Percentiles rank a stretch among this genome's conserved stretches.
Conservation (phyloP, 2,113 vertebrate species). For the Neogobius melanostomus region DNA sequence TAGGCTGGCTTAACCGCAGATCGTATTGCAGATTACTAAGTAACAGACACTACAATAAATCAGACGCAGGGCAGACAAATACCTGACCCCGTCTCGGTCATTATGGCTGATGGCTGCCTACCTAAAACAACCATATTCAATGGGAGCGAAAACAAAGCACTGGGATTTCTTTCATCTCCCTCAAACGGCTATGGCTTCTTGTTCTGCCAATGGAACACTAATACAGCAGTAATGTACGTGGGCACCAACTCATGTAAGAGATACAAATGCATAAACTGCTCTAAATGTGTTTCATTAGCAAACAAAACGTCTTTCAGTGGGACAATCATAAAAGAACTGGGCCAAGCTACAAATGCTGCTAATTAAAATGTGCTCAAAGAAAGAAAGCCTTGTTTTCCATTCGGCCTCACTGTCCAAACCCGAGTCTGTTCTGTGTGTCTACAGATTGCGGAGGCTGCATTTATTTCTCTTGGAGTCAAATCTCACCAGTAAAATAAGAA, state of each 20-base stretch:
- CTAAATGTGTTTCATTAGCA: constrained; percentile 71
- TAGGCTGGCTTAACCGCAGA: constrained; percentile 51
- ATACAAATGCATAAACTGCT: constrained; percentile 47
- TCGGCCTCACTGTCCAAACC: constrained; percentile 66
- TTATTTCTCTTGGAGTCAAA: constrained; percentile 60
- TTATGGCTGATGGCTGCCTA: constrained; percentile 63
- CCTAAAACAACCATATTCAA: constrained; percentile 68
- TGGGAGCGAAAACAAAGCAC: constrained; percentile 59
- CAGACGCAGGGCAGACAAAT: constrained; percentile 54
- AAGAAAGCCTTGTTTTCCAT: constrained; percentile 75
- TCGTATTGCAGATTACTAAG: constrained; percentile 60
- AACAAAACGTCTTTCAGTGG: constrained; percentile 74
- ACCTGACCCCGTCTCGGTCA: constrained; percentile 62
- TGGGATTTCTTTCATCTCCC: constrained; percentile 55
- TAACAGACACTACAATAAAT: constrained; percentile 58
- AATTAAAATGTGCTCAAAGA: constrained; percentile 75
- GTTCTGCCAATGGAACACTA: constrained; percentile 47
- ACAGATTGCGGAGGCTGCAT: constrained; percentile 47
- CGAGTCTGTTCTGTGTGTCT: constrained; percentile 51
- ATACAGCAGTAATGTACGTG: constrained; percentile 35
- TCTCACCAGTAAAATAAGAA: constrained; percentile 50
- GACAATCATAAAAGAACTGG: constrained; percentile 69
- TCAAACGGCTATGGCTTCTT: constrained; percentile 38
- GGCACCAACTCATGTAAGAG: constrained; percentile 29
- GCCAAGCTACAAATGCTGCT: constrained; percentile 74